phyloP scores from a whole-genome alignment of 23 tunicate genomes.

The Halocynthia aurantium region DNA sequence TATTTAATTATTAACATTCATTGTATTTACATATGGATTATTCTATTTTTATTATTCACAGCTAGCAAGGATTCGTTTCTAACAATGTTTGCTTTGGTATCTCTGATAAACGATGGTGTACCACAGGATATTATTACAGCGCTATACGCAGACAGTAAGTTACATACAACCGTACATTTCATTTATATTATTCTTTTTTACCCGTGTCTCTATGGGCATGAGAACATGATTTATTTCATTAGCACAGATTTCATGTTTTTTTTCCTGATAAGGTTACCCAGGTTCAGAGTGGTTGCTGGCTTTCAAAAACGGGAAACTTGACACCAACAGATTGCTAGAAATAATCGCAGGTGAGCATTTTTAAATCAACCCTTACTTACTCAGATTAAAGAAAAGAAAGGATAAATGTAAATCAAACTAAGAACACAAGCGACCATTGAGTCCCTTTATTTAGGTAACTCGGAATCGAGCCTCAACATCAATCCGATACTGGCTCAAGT shows the following conservation, averaged over 20 bases:
- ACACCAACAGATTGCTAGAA: not conserved
- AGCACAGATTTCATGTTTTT: not conserved
- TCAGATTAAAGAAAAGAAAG: not conserved
- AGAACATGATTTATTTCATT: not conserved
- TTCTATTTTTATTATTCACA: not conserved
- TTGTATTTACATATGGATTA: not conserved
- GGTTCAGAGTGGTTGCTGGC: slow-evolving; percentile 24
- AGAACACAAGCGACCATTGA: not conserved
- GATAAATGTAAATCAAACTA: not conserved
- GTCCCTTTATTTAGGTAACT: not conserved
- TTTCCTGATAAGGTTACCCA: not conserved
- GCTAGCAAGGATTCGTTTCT: slow-evolving; percentile 5
- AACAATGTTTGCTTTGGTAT: not conserved
- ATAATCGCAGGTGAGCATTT: slow-evolving; percentile 10
- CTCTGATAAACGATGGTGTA: slow-evolving; percentile 41
- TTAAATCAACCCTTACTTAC: not conserved
- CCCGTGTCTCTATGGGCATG: not conserved
- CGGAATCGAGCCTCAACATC: not conserved
- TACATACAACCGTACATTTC: not conserved
- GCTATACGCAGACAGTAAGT: slow-evolving; percentile 72
- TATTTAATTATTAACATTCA: not conserved
- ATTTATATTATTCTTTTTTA: too few species aligned
- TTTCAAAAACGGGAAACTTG: slow-evolving; percentile 1
- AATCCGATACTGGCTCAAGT: not conserved
- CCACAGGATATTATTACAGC: slow-evolving; percentile 47